Base-by-base conservation (phyloP, 2,888 invertebrate species). In the Masnerella sp. region DNA sequence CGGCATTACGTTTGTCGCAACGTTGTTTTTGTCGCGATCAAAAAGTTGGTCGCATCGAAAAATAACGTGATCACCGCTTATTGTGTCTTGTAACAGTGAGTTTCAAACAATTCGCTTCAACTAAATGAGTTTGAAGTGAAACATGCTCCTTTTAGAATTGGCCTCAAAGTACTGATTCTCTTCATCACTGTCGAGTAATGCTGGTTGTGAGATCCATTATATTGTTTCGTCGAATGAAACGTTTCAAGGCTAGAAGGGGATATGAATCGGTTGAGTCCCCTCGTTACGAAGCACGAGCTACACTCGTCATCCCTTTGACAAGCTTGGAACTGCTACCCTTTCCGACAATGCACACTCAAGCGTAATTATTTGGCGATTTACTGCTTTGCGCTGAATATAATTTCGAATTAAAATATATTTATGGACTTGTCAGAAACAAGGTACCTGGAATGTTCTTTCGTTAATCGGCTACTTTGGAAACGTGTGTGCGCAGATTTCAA, bases 361-460 rank as follows among this genome's bases (percentile, higher is more conserved):
- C 77, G 79, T 82, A 84, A 85, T 85, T 85, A 84, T 84, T 84
- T 83, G 79, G 81, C 81, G 84, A 85, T 85, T 84, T 83, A 80
- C 83, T 80, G 80, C 78, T 81, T 79, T 79, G 80, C 79, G 78
- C 69, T 73, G 74, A 67, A 71, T 74, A 79, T 79, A 76, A 80
- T 81, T 81, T 79, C 78, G 78, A 81, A 84, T 83, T 83, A 81
- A 84, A 83, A 84, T 82, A 83, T 83, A 83, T 83, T 84, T 83
- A 81, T 80, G 81, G 75, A 80, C 78, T 74, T 71, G 78, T 80
- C 79, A 76, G 78, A 79, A 79, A 78, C 78, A 80, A 76, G 77
- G 80, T 77, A 77, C 82, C 78, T 78, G 36, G 62, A 80, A 79
- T 80, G 79, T 77, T 76, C 64, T 30, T 77, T 78, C 79, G 77